Percentiles rank a stretch among this genome's conserved stretches.
These are phyloP conservation scores for Nemopilema nomurai DNA, from an alignment of 30 jellyfish, hydroid and myxozoan species.

Conservation along the genomic window DNA sequence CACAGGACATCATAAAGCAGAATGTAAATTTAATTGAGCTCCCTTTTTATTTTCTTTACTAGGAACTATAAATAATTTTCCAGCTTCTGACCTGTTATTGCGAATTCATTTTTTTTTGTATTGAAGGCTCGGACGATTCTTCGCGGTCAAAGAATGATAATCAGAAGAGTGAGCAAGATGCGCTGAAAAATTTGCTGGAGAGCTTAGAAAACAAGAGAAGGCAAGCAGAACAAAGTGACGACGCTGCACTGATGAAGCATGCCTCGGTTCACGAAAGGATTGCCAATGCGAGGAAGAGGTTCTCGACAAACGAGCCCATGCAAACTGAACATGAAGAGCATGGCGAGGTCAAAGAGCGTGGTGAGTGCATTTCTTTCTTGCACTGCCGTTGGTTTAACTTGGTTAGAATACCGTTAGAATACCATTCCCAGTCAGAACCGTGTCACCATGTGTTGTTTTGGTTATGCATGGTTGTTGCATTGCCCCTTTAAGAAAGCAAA, in stretches of 20 bases:
- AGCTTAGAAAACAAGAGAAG: conserved; percentile 60
- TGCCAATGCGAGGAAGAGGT: conserved; percentile 62
- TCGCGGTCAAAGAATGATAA: conserved; percentile 27
- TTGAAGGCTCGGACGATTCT: conserved; percentile 53
- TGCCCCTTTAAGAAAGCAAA: no score
- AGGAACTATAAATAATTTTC: no score
- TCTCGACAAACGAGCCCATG: conserved; percentile 7
- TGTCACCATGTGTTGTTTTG: no score
- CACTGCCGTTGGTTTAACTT: background rate
- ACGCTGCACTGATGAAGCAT: conserved; percentile 12
- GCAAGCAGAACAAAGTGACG: conserved; percentile 2
- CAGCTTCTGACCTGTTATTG: no score
- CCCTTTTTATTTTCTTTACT: no score
- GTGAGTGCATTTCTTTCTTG: background rate
- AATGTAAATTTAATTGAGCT: no score
- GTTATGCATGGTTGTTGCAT: no score
- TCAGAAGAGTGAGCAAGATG: conserved; percentile 66
- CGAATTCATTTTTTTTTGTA: background rate
- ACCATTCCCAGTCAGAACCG: no score
- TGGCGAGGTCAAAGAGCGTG: background rate
- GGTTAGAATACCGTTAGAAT: background rate
- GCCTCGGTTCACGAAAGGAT: conserved; percentile 54
- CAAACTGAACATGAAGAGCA: background rate
- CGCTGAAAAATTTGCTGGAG: conserved; percentile 39
- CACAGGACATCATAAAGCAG: no score